Base-by-base conservation (phyloP, 2,888 invertebrate genomes). In the Limnephilus marmoratus region DNA sequence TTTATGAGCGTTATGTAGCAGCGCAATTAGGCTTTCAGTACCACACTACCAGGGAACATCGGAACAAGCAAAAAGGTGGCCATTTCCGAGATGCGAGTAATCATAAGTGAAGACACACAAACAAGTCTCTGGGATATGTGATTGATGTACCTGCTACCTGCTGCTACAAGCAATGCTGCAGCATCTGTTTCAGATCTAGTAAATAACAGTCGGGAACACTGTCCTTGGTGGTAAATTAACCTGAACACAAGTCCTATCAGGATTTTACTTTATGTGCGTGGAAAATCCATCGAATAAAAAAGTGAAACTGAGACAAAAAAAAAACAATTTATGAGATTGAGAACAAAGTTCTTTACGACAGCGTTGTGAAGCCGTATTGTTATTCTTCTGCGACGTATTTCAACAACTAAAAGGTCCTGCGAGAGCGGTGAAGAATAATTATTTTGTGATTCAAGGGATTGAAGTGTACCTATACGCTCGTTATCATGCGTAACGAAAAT, bases 31-130 rank as follows among this genome's bases (percentile, higher is more conserved):
- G 83, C 83, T 34, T 83, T 83, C 41, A 83, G 83, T 37, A 87
- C 18, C 5, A 34, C 68, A 87, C 49, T 87, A 83, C 37, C 83
- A n/a, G 83, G 83, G 83, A 83, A 34, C 87, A 87, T 87, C 15
- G 87, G 29, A 53, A 37, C 85, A 85, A 87, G 87, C 68, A 87
- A 87, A 87, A 87, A 87, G 87, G 49, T 87, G 29, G 86, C 41
- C 53, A 13, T 45, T 49, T 29, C 45, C 15, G 53, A 87, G 31
- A 53, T 87, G 87, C 12, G 53, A 87, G 87, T 49, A 87, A 87
- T 87, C 87, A 87, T 87, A 87, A 87, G 87, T 87, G 87, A 83
- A 31, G 45, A 87, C 87, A 87, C 86, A 49, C 31, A 87, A 45
- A 49, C 49, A 87, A 49, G 87, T 31, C 86, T 15, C 86, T 18